Base-by-base conservation (phyloP, 2,888 invertebrate species). In the Patella depressa region DNA sequence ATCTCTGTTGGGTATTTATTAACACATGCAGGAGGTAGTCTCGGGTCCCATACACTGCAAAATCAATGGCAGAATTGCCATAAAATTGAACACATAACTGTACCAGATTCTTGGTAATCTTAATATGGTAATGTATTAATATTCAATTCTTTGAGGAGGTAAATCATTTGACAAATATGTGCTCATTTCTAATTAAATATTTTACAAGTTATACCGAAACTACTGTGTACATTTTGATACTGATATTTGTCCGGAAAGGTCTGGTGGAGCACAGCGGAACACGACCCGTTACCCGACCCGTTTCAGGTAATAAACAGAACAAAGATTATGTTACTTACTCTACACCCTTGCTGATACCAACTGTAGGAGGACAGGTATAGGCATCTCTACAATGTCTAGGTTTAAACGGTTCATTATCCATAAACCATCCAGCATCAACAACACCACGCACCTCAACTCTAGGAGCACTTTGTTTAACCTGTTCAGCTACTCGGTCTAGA, bases 361-460 rank as follows among this genome's bases (percentile, higher is more conserved):
- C 95, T 93, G 83, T 94, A 4, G 95, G 94, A 0, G 94, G 93
- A 71, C 94, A 94, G 0, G 94, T 94, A 82, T 90, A 88, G 9
- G 92, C 90, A 80, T 92, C 92, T 53, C 89, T 84, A 82, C 93
- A 93, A 54, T 89, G 88, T 69, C 88, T 87, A 14, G 82, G 88
- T 2, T 94, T 93, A 88, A 94, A 95, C 0, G 95, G 95, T 53
- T 95, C 95, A 80, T 96, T 94, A 90, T 98, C 98, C 79, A 98
- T 93, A 91, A 98, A 98, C 98, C 98, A 98, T 24, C 97, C 98
- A 0, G 97, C 97, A 91, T 98, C 98, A 1, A 96, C 95, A 11
- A 98, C 94, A 0, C 97, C 97, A 3, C 95, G 94, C 14, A 98
- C 96, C 73, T 92, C 90, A 3, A 91, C 90, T 69, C 82, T 83